phyloP scores from a whole-genome alignment of 2,113 vertebrate species.

The Zootoca vivipara region DNA sequence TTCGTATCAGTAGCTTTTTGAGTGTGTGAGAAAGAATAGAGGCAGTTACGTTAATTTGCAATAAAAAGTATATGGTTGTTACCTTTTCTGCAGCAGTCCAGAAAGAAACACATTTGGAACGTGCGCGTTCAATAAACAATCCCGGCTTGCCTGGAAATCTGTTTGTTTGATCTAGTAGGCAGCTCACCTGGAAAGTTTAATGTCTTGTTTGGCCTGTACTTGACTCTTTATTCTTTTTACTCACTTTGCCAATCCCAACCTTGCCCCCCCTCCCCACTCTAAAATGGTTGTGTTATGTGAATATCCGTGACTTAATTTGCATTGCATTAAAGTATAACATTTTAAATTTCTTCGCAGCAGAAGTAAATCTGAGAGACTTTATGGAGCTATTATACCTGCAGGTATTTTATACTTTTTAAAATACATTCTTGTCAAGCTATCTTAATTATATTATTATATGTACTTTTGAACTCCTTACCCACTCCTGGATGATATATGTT shows the following conservation, averaged over 20 bases:
- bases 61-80: slow-evolving; percentile 48
- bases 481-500: slow-evolving; percentile 74
- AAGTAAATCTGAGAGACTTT: slow-evolving; percentile 88
- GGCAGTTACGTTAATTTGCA: slow-evolving; percentile 47
- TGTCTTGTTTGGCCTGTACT: slow-evolving; percentile 69
- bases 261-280: background rate
- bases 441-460: slow-evolving; percentile 86
- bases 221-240: slow-evolving; percentile 61
- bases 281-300: slow-evolving; percentile 63
- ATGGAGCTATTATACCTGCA: slow-evolving; percentile 86
- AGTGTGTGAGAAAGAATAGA: background rate
- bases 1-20: slow-evolving; percentile 39
- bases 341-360: slow-evolving; percentile 84
- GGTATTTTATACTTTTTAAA: slow-evolving; percentile 83
- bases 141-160: slow-evolving; percentile 14
- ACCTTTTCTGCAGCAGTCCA: slow-evolving; percentile 16
- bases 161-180: slow-evolving; percentile 46
- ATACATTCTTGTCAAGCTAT: slow-evolving; percentile 83
- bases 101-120: slow-evolving; percentile 36
- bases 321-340: slow-evolving; percentile 85
- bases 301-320: slow-evolving; percentile 81
- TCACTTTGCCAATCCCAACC: background rate
- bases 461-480: slow-evolving; percentile 82
- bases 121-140: slow-evolving; percentile 49
- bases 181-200: slow-evolving; percentile 62